Evolutionary conservation across 2,888 invertebrate genomes (phyloP), one percentile per base, ranked within the genome.

Genomic region (Nymphalis urticae): DNA sequence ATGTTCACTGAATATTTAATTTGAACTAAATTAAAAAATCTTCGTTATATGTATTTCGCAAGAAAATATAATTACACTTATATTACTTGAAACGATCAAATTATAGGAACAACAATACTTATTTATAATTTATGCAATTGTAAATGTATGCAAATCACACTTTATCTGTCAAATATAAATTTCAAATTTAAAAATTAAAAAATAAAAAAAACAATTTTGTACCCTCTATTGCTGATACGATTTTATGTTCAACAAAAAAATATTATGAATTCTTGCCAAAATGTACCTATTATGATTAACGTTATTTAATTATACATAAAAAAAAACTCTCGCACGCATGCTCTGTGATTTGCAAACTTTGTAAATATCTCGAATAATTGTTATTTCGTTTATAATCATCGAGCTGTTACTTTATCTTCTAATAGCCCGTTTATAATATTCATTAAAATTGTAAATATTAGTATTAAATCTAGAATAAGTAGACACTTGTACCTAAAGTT

Each of bases 291-390:
- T 75, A 74, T 78, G 73, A 75, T 76, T 79, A 73, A 73, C 51
- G 68, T 77, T 76, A 76, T 79, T 77, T 76, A 76, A 75, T 76
- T 77, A 71, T 75, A 75, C 75, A 77, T 77, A 77, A 77, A 77
- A 82, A 81, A 80, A 82, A 80, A 81, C 42, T 77, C 72, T 79
- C 81, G 82, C 89, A 88, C 87, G 86, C 86, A 81, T 85, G 66
- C 83, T 86, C 88, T 92, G 90, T 92, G 91, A 91, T 92, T 90
- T 88, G 87, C 88, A 87, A 86, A 87, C 87, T 87, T 78, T 92
- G 91, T 92, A 91, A 86, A 91, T 92, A 91, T 85, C 88, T 89
- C 87, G 87, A 88, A 87, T 89, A 86, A 83, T 90, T 88, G 92
- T 92, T 92, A 90, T 89, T 89, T 90, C 88, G 86, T 87, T 85